A percentile compares a stretch with the other conserved stretches of the same genome.
These are phyloP conservation scores for Luperina testacea DNA, from an alignment of 2,888 invertebrate species.

Conservation along the genomic window DNA sequence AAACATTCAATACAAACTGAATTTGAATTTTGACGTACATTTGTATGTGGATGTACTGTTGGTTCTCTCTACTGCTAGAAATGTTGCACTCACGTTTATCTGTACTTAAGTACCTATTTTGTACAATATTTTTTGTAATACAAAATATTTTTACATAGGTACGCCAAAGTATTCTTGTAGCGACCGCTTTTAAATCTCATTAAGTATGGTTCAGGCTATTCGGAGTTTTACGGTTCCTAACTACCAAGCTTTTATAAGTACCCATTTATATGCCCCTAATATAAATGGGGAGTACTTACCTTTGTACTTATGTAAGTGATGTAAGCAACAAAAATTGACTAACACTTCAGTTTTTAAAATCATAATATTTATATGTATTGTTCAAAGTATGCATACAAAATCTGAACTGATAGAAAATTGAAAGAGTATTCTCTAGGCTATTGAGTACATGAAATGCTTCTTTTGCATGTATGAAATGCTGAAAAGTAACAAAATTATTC, in stretches of 20 bases:
- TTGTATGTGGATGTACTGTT: slow-evolving; percentile 37
- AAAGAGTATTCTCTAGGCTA: too few relatives aligned
- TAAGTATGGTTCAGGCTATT: background rate
- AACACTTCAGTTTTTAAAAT: background rate
- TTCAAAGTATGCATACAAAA: too few relatives aligned
- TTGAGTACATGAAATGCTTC: too few relatives aligned
- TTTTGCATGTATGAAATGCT: background rate
- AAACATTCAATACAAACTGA: slow-evolving; percentile 78
- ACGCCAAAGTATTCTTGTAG: background rate
- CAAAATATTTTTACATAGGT: background rate
- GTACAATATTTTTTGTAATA: background rate
- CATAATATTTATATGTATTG: background rate
- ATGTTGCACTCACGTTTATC: slow-evolving; percentile 41
- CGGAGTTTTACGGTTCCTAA: background rate
- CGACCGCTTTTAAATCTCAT: background rate
- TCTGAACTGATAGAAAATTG: too few relatives aligned
- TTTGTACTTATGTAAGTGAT: background rate
- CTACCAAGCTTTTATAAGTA: background rate
- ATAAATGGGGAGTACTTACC: background rate
- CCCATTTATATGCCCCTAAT: background rate
- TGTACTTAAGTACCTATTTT: background rate
- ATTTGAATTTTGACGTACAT: slow-evolving; percentile 75
- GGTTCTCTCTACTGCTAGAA: slow-evolving; percentile 37
- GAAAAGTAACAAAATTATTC: background rate
- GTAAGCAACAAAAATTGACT: background rate